Base-by-base conservation (phyloP, 2,888 invertebrate species). In the Chloroclystis v-ata region DNA sequence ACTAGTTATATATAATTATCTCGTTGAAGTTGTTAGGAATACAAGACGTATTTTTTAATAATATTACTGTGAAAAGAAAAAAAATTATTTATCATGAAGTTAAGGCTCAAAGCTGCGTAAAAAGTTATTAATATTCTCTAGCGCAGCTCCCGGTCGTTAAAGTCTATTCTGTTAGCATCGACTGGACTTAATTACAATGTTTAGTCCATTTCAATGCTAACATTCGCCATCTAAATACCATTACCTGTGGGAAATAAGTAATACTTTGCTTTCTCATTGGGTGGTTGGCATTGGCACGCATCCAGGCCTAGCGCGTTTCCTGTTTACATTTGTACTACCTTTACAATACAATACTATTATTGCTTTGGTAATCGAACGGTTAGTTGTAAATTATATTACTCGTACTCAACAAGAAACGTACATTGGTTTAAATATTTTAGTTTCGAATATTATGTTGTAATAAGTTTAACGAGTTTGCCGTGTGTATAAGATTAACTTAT, bases 241-340 rank as follows among this genome's bases (percentile, higher is more conserved):
- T 40, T 10, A 39, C 20, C 37, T 35, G 43, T 52, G 47, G 46
- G 42, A 54, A 46, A 46, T 42, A 28, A 14, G 12, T 4, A 20
- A 48, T 28, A 35, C 30, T 32, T 29, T 41, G 37, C 35, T 48
- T 57, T 47, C 55, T 47, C 48, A 49, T 52, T 57, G 43, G 47
- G 47, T 43, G 24, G 52, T 51, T 56, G 56, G 56, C 52, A 50
- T 51, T 56, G 56, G 56, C 52, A 50, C 43, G 37, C 37, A 33
- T 54, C 52, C 54, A 56, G 49, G 12, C 28, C 32, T 45, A 33
- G 33, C 42, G 41, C 48, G 45, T 50, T 49, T 54, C 47, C 48
- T 52, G 49, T 54, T 49, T 54, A 32, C n/a, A 49, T 39, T 41
- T 33, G 50, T 46, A 46, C 35, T 37, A 49, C 40, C 32, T 30